Base-by-base conservation (phyloP, 2,113 vertebrate genomes). In the Micronycteris hirsuta region DNA sequence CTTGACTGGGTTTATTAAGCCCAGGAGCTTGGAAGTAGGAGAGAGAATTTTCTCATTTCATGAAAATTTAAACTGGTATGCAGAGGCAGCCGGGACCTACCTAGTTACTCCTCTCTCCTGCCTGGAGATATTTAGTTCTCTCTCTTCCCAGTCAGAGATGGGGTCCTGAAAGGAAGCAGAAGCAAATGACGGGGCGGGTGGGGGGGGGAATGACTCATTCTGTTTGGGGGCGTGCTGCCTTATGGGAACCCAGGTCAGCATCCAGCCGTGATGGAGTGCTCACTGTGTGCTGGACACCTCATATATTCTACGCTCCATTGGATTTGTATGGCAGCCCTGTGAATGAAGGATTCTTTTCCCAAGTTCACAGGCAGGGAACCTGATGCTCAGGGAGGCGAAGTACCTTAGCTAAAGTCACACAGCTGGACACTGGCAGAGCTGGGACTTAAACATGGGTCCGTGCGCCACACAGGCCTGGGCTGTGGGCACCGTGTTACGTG, bases 11-110 rank as follows among this genome's bases (percentile, higher is more conserved):
- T 43, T 96, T 91, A 88, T 97, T 82, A 92, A 85, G 58, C 71
- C 85, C 76, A 78, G 88, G 81, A 68, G 22, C 82, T 86, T 95
- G 67, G 85, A 96, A 77, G 70, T n/a, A 36, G 70, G 74, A 91
- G 89, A 73, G 81, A 81, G 86, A 95, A 91, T 93, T 67, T 96
- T 56, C 87, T 95, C 56, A 24, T 95, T 97, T 97, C 81, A 92
- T 97, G 71, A 95, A 89, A 95, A 84, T 89, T 84, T 91, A 91
- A 96, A 71, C 85, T 67, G 47, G 65, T 4, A 17, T 38, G 70
- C 47, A 74, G 41, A 89, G 71, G 70, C 88, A 77, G 54, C 38
- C 17, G 0, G 82, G 47, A 52, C 33, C 89, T 71, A 26, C 68
- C 95, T 96, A 5, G 86, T 77, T 86, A 87, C 77, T 81, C 77